A percentile compares a stretch with the other conserved stretches of the same genome.
Evolutionary conservation across 2,888 invertebrate species (phyloP).

Genomic region (Protula sp.): DNA sequence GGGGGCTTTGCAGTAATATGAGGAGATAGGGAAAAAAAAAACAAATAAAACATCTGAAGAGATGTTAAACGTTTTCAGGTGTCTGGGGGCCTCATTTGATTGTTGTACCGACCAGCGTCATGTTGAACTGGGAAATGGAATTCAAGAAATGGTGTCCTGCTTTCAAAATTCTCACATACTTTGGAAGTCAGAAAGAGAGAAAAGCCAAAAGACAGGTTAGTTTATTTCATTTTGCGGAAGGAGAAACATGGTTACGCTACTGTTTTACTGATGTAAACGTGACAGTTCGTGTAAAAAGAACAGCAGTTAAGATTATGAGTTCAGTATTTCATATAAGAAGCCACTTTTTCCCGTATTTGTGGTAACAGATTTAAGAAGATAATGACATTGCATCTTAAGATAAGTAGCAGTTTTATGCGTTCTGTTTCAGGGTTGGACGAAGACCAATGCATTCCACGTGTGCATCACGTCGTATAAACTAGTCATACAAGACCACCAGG

Average conservation of each 20-base stretch:
- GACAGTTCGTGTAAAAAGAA: too few species aligned
- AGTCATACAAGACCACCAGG: slow-evolving; percentile 96
- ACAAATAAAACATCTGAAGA: too few species aligned
- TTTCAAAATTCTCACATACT: slow-evolving; percentile 97
- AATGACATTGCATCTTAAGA: too few species aligned
- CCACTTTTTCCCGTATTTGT: too few species aligned
- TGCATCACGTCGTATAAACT: slow-evolving; percentile 97
- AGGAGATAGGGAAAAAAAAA: too few species aligned
- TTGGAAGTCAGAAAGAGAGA: slow-evolving; percentile 92
- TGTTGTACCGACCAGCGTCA: slow-evolving; percentile 97
- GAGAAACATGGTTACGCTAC: not conserved
- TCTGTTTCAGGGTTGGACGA: slow-evolving; percentile 88
- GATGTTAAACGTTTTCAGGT: too few species aligned
- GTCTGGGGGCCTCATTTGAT: slow-evolving; percentile 99
- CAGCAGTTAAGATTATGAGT: too few species aligned
- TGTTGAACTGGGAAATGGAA: slow-evolving; percentile 99
- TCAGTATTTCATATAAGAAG: too few species aligned
- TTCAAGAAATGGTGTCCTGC: slow-evolving; percentile 99
- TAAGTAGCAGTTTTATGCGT: too few species aligned
- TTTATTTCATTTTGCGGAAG: too few species aligned
- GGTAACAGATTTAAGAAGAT: too few species aligned
- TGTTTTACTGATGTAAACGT: not conserved
- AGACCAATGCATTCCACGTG: slow-evolving; percentile 91
- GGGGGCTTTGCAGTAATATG: too few species aligned
- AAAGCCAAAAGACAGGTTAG: slow-evolving; percentile 55